Evolutionary conservation across 2,888 invertebrate genomes (phyloP).

Genomic region (Unio pictorum): DNA sequence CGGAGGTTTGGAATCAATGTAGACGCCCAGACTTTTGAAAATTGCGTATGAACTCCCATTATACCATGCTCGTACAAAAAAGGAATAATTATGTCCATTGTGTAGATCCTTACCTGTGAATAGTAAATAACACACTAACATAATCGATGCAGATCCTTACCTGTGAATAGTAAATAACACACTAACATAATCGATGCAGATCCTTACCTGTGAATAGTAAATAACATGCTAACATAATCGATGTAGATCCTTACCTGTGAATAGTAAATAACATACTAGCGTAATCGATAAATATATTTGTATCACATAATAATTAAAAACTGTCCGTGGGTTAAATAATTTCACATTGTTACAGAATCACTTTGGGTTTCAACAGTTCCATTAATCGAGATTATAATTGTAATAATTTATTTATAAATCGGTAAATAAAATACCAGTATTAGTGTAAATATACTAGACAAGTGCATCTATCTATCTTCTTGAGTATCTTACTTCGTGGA

Average conservation of each 20-base stretch:
- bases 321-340: no score
- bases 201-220: constrained; percentile 11
- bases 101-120: constrained; percentile 14
- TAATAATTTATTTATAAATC: no score
- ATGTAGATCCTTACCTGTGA: constrained; percentile 14
- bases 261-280: not conserved
- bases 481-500: constrained; percentile 5
- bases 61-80: constrained; percentile 39
- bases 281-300: no score
- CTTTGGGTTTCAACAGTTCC: no score
- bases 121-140: no score
- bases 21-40: constrained; percentile 35
- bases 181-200: not conserved
- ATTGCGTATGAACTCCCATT: constrained; percentile 22
- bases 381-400: no score
- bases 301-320: no score
- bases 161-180: constrained; percentile 5
- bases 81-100: constrained; percentile 19
- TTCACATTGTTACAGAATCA: no score
- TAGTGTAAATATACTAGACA: no score
- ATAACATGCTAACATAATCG: no score
- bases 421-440: no score
- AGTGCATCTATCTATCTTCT: no score
- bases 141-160: constrained; percentile 10
- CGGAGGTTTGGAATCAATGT: constrained; percentile 27